Conservation (phyloP, 1,140 invertebrate genomes). For the Philotrypesis tridentata region DNA sequence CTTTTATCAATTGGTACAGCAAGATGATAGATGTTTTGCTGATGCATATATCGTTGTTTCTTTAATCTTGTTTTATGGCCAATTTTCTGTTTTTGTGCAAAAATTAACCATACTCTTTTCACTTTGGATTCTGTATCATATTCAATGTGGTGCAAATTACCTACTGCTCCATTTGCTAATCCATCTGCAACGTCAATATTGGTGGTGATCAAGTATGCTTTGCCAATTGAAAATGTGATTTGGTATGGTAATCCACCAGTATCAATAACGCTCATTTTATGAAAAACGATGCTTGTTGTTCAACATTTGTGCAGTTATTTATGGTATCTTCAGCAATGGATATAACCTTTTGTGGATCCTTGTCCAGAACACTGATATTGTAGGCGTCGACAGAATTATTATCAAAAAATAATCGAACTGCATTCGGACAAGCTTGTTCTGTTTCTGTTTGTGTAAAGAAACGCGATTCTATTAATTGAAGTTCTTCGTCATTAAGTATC, state of each 20-base stretch:
- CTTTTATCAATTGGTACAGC: constrained; percentile 53
- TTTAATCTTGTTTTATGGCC: no score
- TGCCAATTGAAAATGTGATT: constrained; percentile 56
- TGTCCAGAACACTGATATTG: constrained; percentile 51
- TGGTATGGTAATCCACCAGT: constrained; percentile 62
- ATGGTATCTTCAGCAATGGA: constrained; percentile 47
- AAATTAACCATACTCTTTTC: no score
- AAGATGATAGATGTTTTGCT: no score
- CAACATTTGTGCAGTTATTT: not conserved
- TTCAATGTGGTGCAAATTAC: no score
- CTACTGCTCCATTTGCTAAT: constrained; percentile 63
- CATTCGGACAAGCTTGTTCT: constrained; percentile 43
- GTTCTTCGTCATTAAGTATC: constrained; percentile 42
- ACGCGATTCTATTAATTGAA: constrained; percentile 50
- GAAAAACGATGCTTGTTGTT: constrained; percentile 34
- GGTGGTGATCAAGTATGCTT: constrained; percentile 61
- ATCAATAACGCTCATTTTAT: constrained; percentile 62
- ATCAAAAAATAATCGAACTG: constrained; percentile 53
- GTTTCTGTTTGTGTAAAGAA: constrained; percentile 46
- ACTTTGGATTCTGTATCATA: no score
- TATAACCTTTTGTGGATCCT: constrained; percentile 55
- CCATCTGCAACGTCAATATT: constrained; percentile 64
- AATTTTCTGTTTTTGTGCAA: constrained; percentile 55
- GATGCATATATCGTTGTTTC: no score
- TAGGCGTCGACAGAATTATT: constrained; percentile 49